Evolutionary conservation across 2,797 vertebrate genomes (phyloP).

Genomic region (Lutjanus argentimaculatus): DNA sequence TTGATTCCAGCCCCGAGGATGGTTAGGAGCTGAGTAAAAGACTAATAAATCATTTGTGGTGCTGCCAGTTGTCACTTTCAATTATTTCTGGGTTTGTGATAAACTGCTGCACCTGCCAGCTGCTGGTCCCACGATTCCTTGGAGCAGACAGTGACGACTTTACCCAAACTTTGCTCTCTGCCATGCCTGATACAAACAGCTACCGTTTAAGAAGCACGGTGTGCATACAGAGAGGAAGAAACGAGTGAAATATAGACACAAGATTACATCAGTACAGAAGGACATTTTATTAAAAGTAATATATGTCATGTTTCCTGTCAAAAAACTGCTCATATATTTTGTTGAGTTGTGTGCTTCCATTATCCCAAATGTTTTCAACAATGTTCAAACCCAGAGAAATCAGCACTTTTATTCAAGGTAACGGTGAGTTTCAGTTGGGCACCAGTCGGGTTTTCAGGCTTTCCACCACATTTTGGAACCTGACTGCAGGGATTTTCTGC

Average conservation of each 20-base stretch:
- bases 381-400: no score
- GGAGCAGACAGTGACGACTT: slow-evolving; percentile 90
- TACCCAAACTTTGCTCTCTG: slow-evolving; percentile 88
- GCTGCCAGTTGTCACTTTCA: slow-evolving; percentile 99
- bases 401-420: not conserved
- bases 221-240: not conserved
- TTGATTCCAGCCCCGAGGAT: slow-evolving; percentile 99
- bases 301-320: not conserved
- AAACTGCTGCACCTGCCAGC: slow-evolving; percentile 97
- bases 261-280: not conserved
- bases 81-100: slow-evolving; percentile 99
- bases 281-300: not conserved
- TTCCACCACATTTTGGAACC: not conserved
- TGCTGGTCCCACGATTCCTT: slow-evolving; percentile 88
- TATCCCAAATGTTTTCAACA: no score
- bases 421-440: no score
- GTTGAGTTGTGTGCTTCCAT: no score
- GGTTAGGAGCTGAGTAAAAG: slow-evolving; percentile 99
- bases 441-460: not conserved
- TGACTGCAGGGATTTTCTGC: not conserved
- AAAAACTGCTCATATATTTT: not conserved
- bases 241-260: not conserved
- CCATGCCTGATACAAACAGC: slow-evolving; percentile 52
- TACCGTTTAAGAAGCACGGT: slow-evolving; percentile 9
- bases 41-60: slow-evolving; percentile 99